Evolutionary conservation across 1,140 invertebrate genomes (phyloP), one percentile per base, ranked within the genome.

Genomic region (Euwallacea similis): DNA sequence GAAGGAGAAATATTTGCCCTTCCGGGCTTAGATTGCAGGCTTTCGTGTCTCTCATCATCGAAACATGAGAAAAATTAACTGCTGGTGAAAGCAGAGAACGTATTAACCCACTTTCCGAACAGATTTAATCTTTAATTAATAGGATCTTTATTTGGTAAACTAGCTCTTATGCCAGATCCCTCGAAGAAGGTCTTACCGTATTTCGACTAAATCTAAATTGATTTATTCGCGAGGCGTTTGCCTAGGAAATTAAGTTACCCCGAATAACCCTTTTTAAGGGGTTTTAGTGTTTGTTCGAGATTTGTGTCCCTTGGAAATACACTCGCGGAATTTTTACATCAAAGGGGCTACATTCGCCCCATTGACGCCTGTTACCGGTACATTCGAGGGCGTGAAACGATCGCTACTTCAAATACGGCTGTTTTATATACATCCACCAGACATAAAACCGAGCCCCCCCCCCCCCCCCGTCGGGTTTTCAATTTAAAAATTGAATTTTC

Each of bases 401-500:
- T 56, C n/a, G 54, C 9, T 50, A 2, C 13, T 50, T 56, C 16
- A 56, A 21, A 56, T 56, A 15, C 54, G 16, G 54, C 16, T 2
- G 46, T 50, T 50, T 50, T 50, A 10, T 50, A 11, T 50, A 50
- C 46, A 10, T 13, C 6, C 46, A 6, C 46, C 2, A 6, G 6
- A 50, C 9, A 50, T 11, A 3, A 50, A 11, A 6, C 2, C 9
- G 13, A 50, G 9, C 46, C 54, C 16, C 9, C 16, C 16, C 2
- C 9, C 11, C 2, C 46, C 54, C 16, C 9, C 16, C 16, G 16
- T 56, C 11, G 11, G n/a, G 2, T 56, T 56, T 56, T 16, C 54
- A 56, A 56, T 56, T 56, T 16, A n/a, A 21, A 16, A 56, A 56
- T 56, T 56, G 54, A 56, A 56, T 56, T 56, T 56, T 56, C 54